phyloP scores from a whole-genome alignment of 2,797 vertebrate genomes.

The Hybognathus amarus region DNA sequence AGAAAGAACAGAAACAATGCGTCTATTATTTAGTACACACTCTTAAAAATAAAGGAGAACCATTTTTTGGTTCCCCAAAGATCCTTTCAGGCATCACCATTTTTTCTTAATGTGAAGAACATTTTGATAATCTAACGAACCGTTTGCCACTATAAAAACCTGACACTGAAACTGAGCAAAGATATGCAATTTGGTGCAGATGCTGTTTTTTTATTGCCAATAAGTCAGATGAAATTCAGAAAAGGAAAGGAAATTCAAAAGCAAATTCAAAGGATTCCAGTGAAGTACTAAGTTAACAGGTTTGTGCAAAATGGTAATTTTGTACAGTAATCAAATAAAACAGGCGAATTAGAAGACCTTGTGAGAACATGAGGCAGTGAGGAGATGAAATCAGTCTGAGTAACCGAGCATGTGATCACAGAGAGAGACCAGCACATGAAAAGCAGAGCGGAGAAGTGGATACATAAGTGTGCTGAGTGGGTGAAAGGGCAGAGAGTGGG shows the following conservation, averaged over 20 bases:
- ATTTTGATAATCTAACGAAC: not conserved
- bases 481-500: conserved; percentile 49
- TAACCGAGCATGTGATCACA: not conserved
- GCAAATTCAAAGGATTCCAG: not conserved
- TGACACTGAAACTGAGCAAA: not conserved
- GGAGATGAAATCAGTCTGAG: conserved; percentile 15
- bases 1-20: conserved; percentile 10
- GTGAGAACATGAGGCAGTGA: conserved; percentile 8
- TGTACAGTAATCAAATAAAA: not conserved
- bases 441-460: conserved; percentile 23
- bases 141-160: too few species aligned
- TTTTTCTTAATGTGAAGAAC: not conserved
- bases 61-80: not conserved
- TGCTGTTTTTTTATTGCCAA: not conserved
- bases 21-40: not conserved
- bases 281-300: not conserved
- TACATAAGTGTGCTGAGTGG: conserved; percentile 21
- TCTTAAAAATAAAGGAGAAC: not conserved
- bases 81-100: not conserved
- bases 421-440: conserved; percentile 13
- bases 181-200: not conserved
- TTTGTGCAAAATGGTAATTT: not conserved
- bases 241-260: too few species aligned
- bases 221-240: too few species aligned
- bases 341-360: not conserved